Evolutionary conservation across 2,888 invertebrate genomes (phyloP), one percentile per base, ranked within the genome.

Genomic region (Lochmaea capreae): DNA sequence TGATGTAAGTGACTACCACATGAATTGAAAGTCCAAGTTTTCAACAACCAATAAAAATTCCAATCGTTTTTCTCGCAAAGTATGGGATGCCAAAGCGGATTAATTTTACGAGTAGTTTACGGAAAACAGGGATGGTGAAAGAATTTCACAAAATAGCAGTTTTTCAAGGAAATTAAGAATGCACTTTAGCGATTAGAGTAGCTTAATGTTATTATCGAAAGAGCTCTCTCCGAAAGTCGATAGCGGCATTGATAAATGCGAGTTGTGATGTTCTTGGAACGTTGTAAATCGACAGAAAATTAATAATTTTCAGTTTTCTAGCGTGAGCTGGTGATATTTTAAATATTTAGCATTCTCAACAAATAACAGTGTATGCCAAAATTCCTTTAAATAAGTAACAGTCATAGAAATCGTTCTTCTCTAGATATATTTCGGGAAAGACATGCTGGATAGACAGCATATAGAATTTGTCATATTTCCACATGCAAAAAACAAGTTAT

Each of bases 101-200:
- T 54, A 54, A 54, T 54, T 54, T 54, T 16, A 49, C 49, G 49
- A 49, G 49, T 49, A 49, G n/a, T 49, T 49, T 49, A 49, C 49
- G 5, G 49, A 54, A 18, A 18, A 16, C 18, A 54, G 54, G 16
- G 9, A 54, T 16, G 54, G 16, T 16, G 16, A 16, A 18, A 54
- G 4, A 54, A 54, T 54, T 54, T 54, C 14, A 9, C 54, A 54
- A 9, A 54, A 3, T 9, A 18, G 10, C 18, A 18, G 2, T 18
- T 54, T 16, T 54, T 54, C 54, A 54, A 0, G 0, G 16, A 18
- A 54, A 54, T 54, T 16, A 18, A 16, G 54, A 16, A 54, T 54
- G 54, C 54, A 54, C 54, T 54, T 16, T 18, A 18, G 16, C 54
- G 54, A 54, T 54, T 54, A 18, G 54, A 18, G 16, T 10, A 54